Evolutionary conservation across 2,797 vertebrate species (phyloP).

Genomic region (Hirundo rustica): DNA sequence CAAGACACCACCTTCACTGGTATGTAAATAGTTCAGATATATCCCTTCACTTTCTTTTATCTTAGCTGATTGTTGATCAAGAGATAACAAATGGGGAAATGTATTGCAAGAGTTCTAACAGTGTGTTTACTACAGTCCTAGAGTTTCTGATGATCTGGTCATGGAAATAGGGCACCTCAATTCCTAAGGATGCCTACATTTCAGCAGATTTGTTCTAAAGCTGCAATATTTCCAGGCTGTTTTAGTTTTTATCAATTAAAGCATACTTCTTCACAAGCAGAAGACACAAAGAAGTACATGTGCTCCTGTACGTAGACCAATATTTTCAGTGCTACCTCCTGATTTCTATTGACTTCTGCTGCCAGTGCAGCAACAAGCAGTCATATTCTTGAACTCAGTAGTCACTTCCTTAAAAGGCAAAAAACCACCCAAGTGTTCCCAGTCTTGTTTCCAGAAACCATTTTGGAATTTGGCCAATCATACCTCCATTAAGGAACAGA

Average conservation of each 20-base stretch:
- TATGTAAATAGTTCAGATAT: background rate
- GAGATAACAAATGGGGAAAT: background rate
- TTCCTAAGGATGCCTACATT: background rate
- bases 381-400: background rate
- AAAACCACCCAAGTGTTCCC: background rate
- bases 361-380: background rate
- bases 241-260: background rate
- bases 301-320: background rate
- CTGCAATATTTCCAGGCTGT: background rate
- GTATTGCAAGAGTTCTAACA: background rate
- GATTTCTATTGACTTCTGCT: background rate
- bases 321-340: background rate
- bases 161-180: background rate
- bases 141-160: background rate
- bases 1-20: background rate
- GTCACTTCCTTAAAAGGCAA: background rate
- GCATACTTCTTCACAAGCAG: background rate
- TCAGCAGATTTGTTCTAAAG: background rate
- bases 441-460: background rate
- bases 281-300: background rate
- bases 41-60: background rate
- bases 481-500: background rate
- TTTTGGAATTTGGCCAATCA: background rate
- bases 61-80: background rate
- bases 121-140: background rate